Conservation (phyloP, 2,888 invertebrate species). For the Acanthoscelides obtectus region DNA sequence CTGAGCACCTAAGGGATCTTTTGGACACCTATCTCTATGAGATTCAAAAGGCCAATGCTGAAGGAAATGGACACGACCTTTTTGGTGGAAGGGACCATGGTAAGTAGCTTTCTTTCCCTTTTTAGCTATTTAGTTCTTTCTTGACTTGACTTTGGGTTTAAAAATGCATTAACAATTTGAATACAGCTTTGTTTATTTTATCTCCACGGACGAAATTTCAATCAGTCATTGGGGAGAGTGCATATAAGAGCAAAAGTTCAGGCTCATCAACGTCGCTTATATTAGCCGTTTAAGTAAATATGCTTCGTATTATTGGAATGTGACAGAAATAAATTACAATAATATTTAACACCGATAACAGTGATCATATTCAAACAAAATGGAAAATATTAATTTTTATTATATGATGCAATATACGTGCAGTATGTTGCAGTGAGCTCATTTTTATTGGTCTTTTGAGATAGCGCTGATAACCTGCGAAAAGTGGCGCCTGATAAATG, state of each 20-base stretch:
- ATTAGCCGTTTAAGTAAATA: background rate
- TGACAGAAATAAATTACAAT: background rate
- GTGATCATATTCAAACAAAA: background rate
- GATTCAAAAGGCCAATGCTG: constrained; percentile 75
- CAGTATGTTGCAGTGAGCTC: background rate
- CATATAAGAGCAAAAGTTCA: background rate
- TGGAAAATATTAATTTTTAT: background rate
- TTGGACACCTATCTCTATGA: constrained; percentile 82
- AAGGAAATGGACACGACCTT: constrained; percentile 66
- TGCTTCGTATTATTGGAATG: background rate
- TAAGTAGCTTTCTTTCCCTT: constrained; percentile 40
- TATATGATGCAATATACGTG: background rate
- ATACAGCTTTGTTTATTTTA: too few species aligned
- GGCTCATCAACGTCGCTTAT: background rate
- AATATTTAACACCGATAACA: background rate
- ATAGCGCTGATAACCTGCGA: background rate
- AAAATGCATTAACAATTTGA: too few species aligned
- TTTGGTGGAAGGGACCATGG: constrained; percentile 86
- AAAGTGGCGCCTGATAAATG: background rate
- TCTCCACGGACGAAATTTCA: too few species aligned
- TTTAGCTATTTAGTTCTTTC: too few species aligned
- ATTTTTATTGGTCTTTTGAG: background rate
- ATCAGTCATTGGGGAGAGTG: background rate
- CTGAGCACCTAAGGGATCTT: constrained; percentile 72
- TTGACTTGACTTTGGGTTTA: too few species aligned